Percentiles rank a stretch among this genome's conserved stretches.
These are phyloP conservation scores for Pterocles orientalis DNA, from an alignment of 2,113 vertebrate species.

Conservation along the genomic window DNA sequence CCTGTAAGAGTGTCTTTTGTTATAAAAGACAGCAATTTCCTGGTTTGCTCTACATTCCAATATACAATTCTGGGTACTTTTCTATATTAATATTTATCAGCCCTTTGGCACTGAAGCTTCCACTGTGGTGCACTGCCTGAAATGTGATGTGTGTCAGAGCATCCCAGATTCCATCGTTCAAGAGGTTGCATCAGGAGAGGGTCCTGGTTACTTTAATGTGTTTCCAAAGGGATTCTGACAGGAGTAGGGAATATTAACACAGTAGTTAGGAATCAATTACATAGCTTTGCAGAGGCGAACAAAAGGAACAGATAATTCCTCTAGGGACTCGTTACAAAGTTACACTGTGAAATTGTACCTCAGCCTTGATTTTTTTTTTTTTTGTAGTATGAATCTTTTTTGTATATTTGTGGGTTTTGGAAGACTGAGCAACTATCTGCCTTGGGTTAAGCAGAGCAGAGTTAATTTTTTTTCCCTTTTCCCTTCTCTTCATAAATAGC, in stretches of 20 bases:
- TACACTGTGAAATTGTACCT: slow-evolving; percentile 46
- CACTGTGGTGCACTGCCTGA: background rate
- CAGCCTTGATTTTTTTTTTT: background rate
- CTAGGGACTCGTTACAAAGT: slow-evolving; percentile 21
- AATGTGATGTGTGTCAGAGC: background rate
- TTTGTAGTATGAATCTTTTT: background rate
- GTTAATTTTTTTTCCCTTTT: too few relatives aligned
- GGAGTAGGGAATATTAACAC: slow-evolving; percentile 9
- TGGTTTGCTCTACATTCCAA: background rate
- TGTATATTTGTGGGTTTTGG: background rate
- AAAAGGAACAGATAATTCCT: slow-evolving; percentile 43
- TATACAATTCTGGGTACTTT: background rate
- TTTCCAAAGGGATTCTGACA: slow-evolving; percentile 40
- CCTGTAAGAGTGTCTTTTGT: background rate
- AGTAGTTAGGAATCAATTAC: slow-evolving; percentile 53
- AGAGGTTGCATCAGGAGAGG: background rate
- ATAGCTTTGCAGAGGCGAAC: slow-evolving; percentile 32
- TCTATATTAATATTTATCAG: slow-evolving; percentile 14
- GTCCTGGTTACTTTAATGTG: background rate
- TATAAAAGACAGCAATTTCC: background rate
- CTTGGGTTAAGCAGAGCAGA: too few relatives aligned
- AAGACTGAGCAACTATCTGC: background rate
- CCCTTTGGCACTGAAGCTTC: background rate
- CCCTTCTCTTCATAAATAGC: too few relatives aligned
- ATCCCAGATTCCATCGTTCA: background rate